Percentiles rank a stretch among this genome's conserved stretches.
Conservation (phyloP, 2,888 invertebrate genomes). For the Heliconius aoede region DNA sequence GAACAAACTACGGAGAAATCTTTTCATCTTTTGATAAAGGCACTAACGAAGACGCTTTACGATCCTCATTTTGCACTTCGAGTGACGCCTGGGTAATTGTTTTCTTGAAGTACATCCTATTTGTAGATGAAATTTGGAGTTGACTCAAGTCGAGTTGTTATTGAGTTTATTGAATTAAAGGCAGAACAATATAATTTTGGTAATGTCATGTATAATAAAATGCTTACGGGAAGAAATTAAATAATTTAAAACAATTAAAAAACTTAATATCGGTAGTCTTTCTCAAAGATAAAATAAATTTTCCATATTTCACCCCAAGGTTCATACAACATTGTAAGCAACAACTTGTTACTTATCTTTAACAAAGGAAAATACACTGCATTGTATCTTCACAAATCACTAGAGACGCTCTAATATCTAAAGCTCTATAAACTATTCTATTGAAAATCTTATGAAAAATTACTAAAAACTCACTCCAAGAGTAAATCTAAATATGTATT, state of each 20-base stretch:
- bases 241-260: too few relatives aligned
- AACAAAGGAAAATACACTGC: not conserved
- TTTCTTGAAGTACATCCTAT: conserved; percentile 19
- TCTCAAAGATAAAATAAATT: too few relatives aligned
- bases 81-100: conserved; percentile 29
- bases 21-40: conserved; percentile 36
- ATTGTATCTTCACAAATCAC: conserved; percentile 6
- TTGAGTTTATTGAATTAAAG: not conserved
- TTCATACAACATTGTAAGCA: too few relatives aligned
- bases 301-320: too few relatives aligned
- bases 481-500: conserved; percentile 39
- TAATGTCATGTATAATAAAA: too few relatives aligned
- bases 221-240: too few relatives aligned
- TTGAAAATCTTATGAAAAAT: conserved; percentile 16
- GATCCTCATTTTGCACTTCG: conserved; percentile 26
- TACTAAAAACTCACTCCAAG: conserved; percentile 9
- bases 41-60: conserved; percentile 33
- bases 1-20: conserved; percentile 27
- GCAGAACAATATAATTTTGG: too few relatives aligned
- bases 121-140: conserved; percentile 11
- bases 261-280: too few relatives aligned
- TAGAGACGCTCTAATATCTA: conserved; percentile 9
- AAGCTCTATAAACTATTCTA: not conserved
- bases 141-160: not conserved
- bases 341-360: not conserved